phyloP scores from a whole-genome alignment of 2,113 vertebrate species.

The Saguinus midas region DNA sequence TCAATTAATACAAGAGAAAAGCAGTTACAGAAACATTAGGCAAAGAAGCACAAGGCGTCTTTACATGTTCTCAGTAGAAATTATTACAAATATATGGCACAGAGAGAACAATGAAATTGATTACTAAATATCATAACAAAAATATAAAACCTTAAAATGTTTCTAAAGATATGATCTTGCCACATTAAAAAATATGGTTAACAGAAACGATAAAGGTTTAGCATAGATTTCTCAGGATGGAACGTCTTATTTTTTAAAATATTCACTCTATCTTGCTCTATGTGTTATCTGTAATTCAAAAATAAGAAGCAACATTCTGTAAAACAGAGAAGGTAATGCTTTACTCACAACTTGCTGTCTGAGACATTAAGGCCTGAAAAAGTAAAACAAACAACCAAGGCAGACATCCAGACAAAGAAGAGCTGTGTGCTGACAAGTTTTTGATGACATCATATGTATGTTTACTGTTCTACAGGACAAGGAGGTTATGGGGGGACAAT shows the following conservation, averaged over 20 bases:
- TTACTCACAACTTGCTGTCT: neutral
- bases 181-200: slow-evolving; percentile 58
- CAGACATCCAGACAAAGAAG: neutral
- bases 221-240: slow-evolving; percentile 53
- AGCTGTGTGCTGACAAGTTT: neutral
- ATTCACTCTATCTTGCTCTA: neutral
- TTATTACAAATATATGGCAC: slow-evolving; percentile 43
- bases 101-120: slow-evolving; percentile 67
- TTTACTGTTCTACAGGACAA: neutral
- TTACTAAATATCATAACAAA: slow-evolving; percentile 63
- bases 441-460: neutral
- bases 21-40: slow-evolving; percentile 60
- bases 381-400: neutral
- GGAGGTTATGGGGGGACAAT: neutral
- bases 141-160: slow-evolving; percentile 39
- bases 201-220: neutral
- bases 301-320: neutral
- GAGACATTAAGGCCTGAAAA: neutral
- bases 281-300: slow-evolving; percentile 55
- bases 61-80: slow-evolving; percentile 70
- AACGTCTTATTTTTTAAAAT: slow-evolving; percentile 67
- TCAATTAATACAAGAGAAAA: slow-evolving; percentile 57
- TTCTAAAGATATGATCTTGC: slow-evolving; percentile 59
- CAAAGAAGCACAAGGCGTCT: slow-evolving; percentile 63
- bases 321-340: slow-evolving; percentile 25